Conservation (phyloP, 2,797 vertebrate genomes). For the Schizopygopsis malacanthus region DNA sequence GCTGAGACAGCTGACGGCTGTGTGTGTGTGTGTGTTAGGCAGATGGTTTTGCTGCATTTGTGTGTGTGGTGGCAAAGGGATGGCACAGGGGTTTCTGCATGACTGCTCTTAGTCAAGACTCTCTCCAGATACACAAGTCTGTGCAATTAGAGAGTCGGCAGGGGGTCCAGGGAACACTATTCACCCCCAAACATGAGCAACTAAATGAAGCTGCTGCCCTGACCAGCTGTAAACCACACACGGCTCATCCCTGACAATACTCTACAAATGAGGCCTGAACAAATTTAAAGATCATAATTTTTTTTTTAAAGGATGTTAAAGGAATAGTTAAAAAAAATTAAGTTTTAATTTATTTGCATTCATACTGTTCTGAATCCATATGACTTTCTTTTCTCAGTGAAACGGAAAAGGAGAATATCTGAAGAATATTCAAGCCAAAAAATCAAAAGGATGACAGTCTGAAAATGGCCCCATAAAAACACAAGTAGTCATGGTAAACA, state of each 20-base stretch:
- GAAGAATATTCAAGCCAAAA: background rate
- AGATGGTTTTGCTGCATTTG: constrained; percentile 95
- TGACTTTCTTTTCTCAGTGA: background rate
- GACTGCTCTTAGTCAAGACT: constrained; percentile 94
- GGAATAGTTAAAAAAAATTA: background rate
- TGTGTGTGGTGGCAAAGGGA: constrained; percentile 94
- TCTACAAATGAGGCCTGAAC: background rate
- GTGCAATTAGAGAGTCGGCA: constrained; percentile 95
- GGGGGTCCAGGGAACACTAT: constrained; percentile 92
- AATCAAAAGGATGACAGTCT: background rate
- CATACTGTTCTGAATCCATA: background rate
- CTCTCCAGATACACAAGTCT: constrained; percentile 88
- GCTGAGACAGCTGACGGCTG: constrained; percentile 92
- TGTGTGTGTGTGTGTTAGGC: constrained; percentile 87
- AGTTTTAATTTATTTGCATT: background rate
- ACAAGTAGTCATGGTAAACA: background rate
- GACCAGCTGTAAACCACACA: constrained; percentile 94
- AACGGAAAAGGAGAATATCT: background rate
- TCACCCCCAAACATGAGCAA: constrained; percentile 88
- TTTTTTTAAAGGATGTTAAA: background rate
- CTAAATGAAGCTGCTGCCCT: constrained; percentile 92
- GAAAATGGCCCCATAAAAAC: background rate
- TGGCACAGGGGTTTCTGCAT: constrained; percentile 97
- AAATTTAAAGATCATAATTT: background rate
- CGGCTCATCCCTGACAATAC: constrained; percentile 37